Evolutionary conservation across 2,113 vertebrate species (phyloP).

Genomic region (Eidolon helvum): DNA sequence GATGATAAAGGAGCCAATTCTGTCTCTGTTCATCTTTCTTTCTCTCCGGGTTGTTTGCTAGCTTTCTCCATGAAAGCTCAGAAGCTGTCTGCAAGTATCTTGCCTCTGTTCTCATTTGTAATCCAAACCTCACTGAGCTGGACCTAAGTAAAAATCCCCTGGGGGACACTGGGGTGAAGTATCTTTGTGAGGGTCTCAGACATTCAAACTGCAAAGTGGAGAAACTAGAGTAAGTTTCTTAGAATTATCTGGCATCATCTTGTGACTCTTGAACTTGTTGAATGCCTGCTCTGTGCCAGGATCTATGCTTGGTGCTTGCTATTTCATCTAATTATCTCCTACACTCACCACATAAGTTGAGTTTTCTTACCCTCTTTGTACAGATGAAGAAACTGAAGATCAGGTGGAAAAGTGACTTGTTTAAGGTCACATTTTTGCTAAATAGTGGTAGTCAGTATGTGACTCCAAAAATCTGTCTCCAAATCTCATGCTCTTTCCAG

Average conservation of each 20-base stretch:
- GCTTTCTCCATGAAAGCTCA: conserved; percentile 45
- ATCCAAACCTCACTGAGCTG: conserved; percentile 44
- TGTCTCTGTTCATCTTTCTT: neutral
- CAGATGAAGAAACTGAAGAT: neutral
- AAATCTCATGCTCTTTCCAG: conserved; percentile 21
- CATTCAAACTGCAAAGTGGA: conserved; percentile 45
- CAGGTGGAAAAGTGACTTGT: neutral
- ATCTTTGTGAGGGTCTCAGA: conserved; percentile 51
- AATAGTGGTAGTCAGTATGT: neutral
- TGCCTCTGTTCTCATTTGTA: conserved; percentile 38
- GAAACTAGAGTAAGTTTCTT: conserved; percentile 54
- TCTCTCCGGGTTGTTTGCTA: conserved; percentile 39
- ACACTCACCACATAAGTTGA: neutral
- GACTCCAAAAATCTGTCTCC: neutral
- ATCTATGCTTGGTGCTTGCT: neutral
- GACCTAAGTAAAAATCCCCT: conserved; percentile 51
- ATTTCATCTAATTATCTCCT: neutral
- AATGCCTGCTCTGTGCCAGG: neutral
- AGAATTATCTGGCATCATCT: neutral
- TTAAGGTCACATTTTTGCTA: neutral
- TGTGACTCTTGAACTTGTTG: neutral
- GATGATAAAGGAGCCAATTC: neutral
- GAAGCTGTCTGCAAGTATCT: conserved; percentile 36
- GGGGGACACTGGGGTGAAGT: conserved; percentile 33
- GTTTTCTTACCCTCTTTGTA: neutral